phyloP scores from a whole-genome alignment of 1,140 invertebrate species.

The Tetragnatha versicolor region DNA sequence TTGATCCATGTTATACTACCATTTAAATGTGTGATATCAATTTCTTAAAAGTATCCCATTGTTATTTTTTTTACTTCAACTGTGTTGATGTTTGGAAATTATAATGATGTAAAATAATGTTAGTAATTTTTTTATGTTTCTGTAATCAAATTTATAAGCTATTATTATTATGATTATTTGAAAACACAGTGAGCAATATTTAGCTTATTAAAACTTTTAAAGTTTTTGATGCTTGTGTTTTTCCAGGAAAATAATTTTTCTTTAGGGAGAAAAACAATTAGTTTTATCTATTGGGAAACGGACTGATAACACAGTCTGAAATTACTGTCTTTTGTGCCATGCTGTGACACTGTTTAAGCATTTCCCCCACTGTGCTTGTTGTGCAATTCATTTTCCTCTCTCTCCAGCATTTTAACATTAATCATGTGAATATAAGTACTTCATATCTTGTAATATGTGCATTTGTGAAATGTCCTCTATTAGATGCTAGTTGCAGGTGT shows the following conservation, averaged over 20 bases:
- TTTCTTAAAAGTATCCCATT: no score
- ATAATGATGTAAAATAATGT: neutral
- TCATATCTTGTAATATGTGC: constrained; percentile 45
- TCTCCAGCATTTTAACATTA: constrained; percentile 49
- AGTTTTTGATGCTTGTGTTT: neutral
- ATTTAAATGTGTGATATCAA: no score
- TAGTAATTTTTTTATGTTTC: no score
- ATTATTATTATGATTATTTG: no score
- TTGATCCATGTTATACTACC: no score
- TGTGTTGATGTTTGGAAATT: neutral
- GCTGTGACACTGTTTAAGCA: neutral
- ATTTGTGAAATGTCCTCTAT: constrained; percentile 43
- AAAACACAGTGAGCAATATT: no score
- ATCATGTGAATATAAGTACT: constrained; percentile 40
- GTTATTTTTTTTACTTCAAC: neutral
- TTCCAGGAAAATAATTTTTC: neutral
- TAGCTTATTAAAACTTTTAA: no score
- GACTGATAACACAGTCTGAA: neutral
- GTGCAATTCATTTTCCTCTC: neutral
- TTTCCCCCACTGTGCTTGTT: neutral
- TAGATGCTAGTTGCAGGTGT: constrained; percentile 35
- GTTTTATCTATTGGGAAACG: neutral
- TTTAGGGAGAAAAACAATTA: neutral
- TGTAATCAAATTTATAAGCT: no score
- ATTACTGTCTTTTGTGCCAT: constrained; percentile 2